These are phyloP conservation scores for Fragum whitleyi DNA, from an alignment of 2,888 invertebrate genomes.

Conservation along the genomic window DNA sequence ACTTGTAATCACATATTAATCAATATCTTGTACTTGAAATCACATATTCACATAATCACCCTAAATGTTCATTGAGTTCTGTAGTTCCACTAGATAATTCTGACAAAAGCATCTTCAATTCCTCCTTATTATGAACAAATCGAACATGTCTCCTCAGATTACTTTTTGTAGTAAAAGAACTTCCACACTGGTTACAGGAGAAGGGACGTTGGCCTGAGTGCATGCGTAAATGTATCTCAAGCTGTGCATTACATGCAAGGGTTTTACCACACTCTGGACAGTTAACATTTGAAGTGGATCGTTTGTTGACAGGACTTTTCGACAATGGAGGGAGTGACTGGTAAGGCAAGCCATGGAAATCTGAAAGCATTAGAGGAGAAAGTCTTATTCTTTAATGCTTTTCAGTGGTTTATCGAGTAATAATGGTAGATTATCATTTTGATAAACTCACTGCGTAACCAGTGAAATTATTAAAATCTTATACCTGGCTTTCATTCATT, in stretches of 20 bases:
- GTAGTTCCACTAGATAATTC: not conserved
- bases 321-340: not conserved
- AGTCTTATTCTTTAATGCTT: too few species aligned
- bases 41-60: too few species aligned
- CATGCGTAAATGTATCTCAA: constrained; percentile 49
- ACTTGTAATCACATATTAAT: too few species aligned
- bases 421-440: too few species aligned
- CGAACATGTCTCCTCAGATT: constrained; percentile 51
- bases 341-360: not conserved
- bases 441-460: too few species aligned
- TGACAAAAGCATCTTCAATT: not conserved
- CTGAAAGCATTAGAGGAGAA: constrained; percentile 16
- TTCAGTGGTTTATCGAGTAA: too few species aligned
- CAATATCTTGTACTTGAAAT: too few species aligned
- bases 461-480: too few species aligned
- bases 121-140: constrained; percentile 40
- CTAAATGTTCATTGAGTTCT: not conserved
- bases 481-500: too few species aligned
- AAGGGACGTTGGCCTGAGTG: constrained; percentile 49
- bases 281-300: not conserved
- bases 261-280: constrained; percentile 51
- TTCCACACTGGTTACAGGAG: constrained; percentile 34
- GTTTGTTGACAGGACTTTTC: not conserved
- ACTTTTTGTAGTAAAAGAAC: constrained; percentile 50
- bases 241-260: constrained; percentile 43